These are phyloP conservation scores for Drosophila punjabiensis DNA, from an alignment of 1,140 invertebrate species.

Conservation along the genomic window DNA sequence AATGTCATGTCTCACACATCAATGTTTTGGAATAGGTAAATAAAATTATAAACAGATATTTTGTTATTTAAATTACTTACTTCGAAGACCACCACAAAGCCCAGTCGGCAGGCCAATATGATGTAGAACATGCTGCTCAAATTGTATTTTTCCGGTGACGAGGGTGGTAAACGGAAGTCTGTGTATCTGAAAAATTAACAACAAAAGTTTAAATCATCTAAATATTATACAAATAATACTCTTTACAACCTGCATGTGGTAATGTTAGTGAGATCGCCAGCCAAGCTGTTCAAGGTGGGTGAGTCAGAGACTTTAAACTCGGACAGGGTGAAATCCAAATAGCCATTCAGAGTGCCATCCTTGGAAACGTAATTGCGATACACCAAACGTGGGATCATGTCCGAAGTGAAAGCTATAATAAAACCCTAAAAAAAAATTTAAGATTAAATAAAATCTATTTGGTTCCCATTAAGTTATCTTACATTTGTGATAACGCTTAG, in stretches of 20 bases:
- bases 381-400: constrained; percentile 97
- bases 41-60: constrained; percentile 10
- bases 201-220: neutral
- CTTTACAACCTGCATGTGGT: constrained; percentile 84
- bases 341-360: constrained; percentile 90
- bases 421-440: constrained; percentile 90
- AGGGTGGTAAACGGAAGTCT: constrained; percentile 93
- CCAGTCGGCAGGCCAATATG: constrained; percentile 94
- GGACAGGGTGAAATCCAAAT: constrained; percentile 93
- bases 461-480: constrained; percentile 81
- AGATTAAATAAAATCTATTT: neutral
- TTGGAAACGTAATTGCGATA: constrained; percentile 89
- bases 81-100: constrained; percentile 97
- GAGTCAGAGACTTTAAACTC: constrained; percentile 92
- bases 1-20: constrained; percentile 9
- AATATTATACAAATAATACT: neutral
- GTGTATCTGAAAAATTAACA: constrained; percentile 70
- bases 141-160: constrained; percentile 88
- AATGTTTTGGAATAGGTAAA: constrained; percentile 30
- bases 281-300: constrained; percentile 85
- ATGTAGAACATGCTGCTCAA: constrained; percentile 94
- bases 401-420: constrained; percentile 99
- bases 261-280: constrained; percentile 61
- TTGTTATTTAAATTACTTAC: constrained; percentile 86
- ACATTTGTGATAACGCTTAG: constrained; percentile 97